A percentile compares a stretch with the other conserved stretches of the same genome.
Conservation (phyloP, 1,140 invertebrate species). For the Drosophila murphyi region DNA sequence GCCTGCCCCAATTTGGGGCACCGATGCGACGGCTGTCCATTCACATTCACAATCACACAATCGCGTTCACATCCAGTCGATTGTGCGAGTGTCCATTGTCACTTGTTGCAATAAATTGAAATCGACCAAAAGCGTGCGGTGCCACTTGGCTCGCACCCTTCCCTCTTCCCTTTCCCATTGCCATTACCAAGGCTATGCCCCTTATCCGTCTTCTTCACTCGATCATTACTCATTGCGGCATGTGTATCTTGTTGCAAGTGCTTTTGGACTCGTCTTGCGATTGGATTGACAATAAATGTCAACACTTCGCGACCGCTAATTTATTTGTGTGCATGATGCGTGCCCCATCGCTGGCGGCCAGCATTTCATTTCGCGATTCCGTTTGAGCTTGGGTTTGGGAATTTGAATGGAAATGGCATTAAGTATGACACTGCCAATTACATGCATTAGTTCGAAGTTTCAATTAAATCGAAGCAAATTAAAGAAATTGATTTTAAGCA, state of each 20-base stretch:
- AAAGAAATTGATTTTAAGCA: too few relatives aligned
- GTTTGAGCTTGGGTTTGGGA: background rate
- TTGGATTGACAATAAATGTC: conserved; percentile 52
- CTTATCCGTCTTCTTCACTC: too few relatives aligned
- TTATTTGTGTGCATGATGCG: conserved; percentile 49
- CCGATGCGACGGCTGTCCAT: conserved; percentile 7
- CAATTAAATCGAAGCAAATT: too few relatives aligned
- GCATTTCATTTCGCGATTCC: conserved; percentile 9
- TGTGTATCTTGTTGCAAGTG: conserved; percentile 44
- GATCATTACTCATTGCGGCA: conserved; percentile 20
- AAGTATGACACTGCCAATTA: too few relatives aligned
- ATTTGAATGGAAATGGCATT: too few relatives aligned
- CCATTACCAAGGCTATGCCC: too few relatives aligned
- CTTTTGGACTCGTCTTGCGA: conserved; percentile 12
- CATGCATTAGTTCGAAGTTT: too few relatives aligned
- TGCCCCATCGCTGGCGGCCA: conserved; percentile 43
- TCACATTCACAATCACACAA: conserved; percentile 16
- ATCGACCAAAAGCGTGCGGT: conserved; percentile 48
- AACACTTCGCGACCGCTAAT: conserved; percentile 52
- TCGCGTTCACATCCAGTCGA: conserved; percentile 28
- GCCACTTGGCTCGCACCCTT: conserved; percentile 9
- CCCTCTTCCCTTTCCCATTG: background rate
- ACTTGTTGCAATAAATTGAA: conserved; percentile 54
- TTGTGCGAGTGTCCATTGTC: conserved; percentile 52
- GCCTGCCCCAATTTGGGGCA: conserved; percentile 36